A percentile compares a stretch with the other conserved stretches of the same genome.
These are phyloP conservation scores for Microctenopoma steveboyesi DNA, from an alignment of 2,797 vertebrate genomes.

Conservation along the genomic window DNA sequence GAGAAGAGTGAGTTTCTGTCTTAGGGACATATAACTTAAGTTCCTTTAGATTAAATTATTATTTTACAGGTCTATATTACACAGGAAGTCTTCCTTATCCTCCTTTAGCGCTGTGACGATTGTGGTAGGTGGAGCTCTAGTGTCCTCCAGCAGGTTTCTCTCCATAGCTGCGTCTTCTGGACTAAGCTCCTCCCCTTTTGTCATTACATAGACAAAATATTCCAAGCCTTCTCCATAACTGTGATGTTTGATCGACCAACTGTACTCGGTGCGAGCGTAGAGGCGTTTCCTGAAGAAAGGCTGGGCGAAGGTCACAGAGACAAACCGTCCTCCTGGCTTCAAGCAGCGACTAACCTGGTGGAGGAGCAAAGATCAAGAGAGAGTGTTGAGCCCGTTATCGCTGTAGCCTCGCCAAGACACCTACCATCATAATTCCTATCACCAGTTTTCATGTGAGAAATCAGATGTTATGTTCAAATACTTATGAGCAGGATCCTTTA, in stretches of 20 bases:
- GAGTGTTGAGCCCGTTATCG: background rate
- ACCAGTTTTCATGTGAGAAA: background rate
- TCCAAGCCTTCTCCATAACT: slow-evolving; percentile 88
- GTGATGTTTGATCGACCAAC: slow-evolving; percentile 88
- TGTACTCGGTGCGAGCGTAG: slow-evolving; percentile 86
- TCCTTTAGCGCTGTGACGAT: slow-evolving; percentile 32
- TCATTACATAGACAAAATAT: slow-evolving; percentile 90
- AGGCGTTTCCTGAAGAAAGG: slow-evolving; percentile 90
- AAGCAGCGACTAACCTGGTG: slow-evolving; percentile 90
- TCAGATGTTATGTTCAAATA: background rate
- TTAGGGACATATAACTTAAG: background rate
- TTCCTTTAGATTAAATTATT: background rate
- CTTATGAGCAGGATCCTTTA: background rate
- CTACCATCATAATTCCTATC: background rate
- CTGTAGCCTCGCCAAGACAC: background rate
- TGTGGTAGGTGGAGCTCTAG: slow-evolving; percentile 19
- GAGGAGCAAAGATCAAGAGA: slow-evolving; percentile 12
- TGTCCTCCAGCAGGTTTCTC: slow-evolving; percentile 66
- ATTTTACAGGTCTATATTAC: slow-evolving; percentile 82
- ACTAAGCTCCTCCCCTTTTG: slow-evolving; percentile 87
- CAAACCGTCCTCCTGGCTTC: slow-evolving; percentile 86
- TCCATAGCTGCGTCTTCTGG: slow-evolving; percentile 82
- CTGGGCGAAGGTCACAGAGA: slow-evolving; percentile 90
- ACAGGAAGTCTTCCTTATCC: slow-evolving; percentile 86
- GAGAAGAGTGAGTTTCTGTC: background rate